Base-by-base conservation (phyloP, 2,797 vertebrate genomes). In the Hipposideros larvatus region DNA sequence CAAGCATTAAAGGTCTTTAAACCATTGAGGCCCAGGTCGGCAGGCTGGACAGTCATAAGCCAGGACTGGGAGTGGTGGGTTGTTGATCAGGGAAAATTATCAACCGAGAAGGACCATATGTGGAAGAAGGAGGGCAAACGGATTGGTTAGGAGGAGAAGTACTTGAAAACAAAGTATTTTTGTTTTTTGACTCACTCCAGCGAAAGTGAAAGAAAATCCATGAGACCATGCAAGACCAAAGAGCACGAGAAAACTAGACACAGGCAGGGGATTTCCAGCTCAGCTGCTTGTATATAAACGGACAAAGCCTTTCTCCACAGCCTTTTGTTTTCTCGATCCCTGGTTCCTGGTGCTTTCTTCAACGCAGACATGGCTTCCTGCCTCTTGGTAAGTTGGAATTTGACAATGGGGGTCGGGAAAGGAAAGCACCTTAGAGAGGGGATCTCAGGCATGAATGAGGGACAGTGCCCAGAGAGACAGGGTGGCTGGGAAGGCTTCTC, bases 181-280 rank as follows among this genome's bases (percentile, higher is more conserved):
- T 79, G 61, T 55, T 53, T 74, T 13, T 24, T 21, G 55, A 63
- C 18, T 46, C 26, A 31, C 14, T 1, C 1, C 2, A 93, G 48
- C 0, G 11, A 96, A 96, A 96, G 61, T 93, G 73, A 97, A 93
- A 95, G 93, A 77, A 85, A 80, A 61, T 37, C 43, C 5, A 22
- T 2, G 34, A 85, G 0, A 14, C 26, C 5, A 3, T n/a, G 2
- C 0, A 8, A 16, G 11, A 66, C 18, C 85, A 90, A 78, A 96
- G n/a, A 2, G 13, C 34, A 41, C 3, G 11, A 11, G 5, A 63
- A 34, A 78, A 53, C 26, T 31, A 51, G 41, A 24, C 21, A 86
- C 24, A 46, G 16, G 24, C 26, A 14, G 71, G 53, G 70, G 28
- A 86, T 96, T 97, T 95, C 96, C 87, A 73, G 0, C 8, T 31